phyloP scores from a whole-genome alignment of 2,888 invertebrate genomes.

The Archaeoteleia sp. region DNA sequence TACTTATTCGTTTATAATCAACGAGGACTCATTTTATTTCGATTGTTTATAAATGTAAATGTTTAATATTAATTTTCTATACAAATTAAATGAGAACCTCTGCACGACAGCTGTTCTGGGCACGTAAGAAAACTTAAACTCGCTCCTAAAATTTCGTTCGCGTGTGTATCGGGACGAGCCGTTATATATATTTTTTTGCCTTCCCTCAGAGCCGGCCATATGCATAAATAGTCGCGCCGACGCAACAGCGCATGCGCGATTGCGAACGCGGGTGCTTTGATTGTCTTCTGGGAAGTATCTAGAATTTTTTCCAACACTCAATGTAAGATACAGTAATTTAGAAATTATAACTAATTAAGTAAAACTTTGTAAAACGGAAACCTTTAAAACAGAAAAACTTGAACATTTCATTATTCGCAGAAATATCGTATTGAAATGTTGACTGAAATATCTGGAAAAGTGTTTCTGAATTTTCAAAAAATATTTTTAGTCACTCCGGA shows the following conservation, averaged over 20 bases:
- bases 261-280: constrained; percentile 62
- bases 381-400: no score
- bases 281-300: constrained; percentile 70
- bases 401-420: no score
- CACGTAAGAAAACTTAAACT: constrained; percentile 70
- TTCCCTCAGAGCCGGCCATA: constrained; percentile 60
- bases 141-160: constrained; percentile 61
- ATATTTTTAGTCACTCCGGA: no score
- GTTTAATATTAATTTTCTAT: not conserved
- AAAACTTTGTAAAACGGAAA: no score
- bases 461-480: no score
- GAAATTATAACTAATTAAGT: no score
- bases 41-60: not conserved
- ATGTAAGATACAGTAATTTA: no score
- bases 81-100: constrained; percentile 65
- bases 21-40: no score
- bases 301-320: constrained; percentile 59
- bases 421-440: no score
- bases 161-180: constrained; percentile 67
- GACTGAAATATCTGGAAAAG: no score
- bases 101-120: constrained; percentile 71
- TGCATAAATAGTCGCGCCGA: constrained; percentile 67
- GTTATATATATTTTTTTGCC: constrained; percentile 61
- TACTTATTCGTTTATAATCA: no score
- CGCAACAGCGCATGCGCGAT: constrained; percentile 47